Evolutionary conservation across 2,888 invertebrate species (phyloP), one percentile per base, ranked within the genome.

Genomic region (Epistrophe grossulariae): DNA sequence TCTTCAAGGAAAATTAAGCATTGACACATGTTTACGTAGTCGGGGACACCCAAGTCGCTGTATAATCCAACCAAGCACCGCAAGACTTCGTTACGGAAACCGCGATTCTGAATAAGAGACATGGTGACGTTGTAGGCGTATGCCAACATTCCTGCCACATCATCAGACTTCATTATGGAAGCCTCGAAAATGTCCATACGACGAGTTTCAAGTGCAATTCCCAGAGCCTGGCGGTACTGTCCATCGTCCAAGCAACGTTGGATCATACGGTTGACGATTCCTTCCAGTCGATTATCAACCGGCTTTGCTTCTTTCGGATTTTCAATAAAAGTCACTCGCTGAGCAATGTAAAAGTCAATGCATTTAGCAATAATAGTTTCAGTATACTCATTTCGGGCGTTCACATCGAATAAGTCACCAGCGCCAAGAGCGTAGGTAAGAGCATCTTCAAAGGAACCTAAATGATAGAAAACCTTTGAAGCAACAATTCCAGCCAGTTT

Each of bases 11-110:
- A 99, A 89, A 99, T 99, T 79, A 99, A 95, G 92, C 99, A 99
- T 93, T 99, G 98, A 90, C 98, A 98, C 97, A 99, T 99, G 93
- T 98, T 99, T 19, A 99, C 99, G 93, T 98, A 99, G 93, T 99
- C 99, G 0, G 99, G 98, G 38, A 97, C 96, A 31, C 96, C 95
- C 50, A 99, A 94, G 77, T 97, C 97, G 89, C 97, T 95, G 92
- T 99, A 99, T 1, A 99, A 94, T 73, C 96, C 96, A 8, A 99
- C 98, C 76, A 99, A 94, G 19, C 97, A 96, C 31, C 97, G 95
- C 50, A 99, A 94, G 10, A 99, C 98, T 85, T 96, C 96, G 92
- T 98, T 97, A 15, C 99, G 96, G 92, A 99, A 99, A 31, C 97
- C 97, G 73, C 98, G 95, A 92, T 99, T 98, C 91, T 99, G 98